Conservation (phyloP, 2,113 vertebrate genomes). For the Thamnaconus septentrionalis region DNA sequence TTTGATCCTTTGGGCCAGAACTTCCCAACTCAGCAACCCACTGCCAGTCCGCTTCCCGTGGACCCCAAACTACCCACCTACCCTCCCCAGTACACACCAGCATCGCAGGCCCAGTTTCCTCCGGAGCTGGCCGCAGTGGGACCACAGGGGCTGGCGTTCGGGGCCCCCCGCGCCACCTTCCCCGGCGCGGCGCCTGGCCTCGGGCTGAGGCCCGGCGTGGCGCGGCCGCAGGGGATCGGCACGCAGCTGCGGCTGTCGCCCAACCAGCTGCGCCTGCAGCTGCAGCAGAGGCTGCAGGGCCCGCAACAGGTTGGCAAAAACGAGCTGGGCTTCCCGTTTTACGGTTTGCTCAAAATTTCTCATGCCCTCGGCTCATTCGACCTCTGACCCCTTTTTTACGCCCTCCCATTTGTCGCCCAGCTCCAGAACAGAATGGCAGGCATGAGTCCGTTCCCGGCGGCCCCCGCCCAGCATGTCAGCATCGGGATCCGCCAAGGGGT, state of each 20-base stretch:
- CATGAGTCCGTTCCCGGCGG: constrained; percentile 84
- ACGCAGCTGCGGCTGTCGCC: constrained; percentile 85
- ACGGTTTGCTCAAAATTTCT: too few species aligned
- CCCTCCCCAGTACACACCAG: constrained; percentile 81
- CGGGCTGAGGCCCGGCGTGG: constrained; percentile 77
- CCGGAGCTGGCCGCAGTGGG: constrained; percentile 70
- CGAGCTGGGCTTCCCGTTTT: neutral
- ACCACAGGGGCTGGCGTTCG: constrained; percentile 80
- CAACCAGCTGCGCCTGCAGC: constrained; percentile 89
- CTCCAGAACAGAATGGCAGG: constrained; percentile 86
- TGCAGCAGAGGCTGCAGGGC: constrained; percentile 90
- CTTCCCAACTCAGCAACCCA: constrained; percentile 77
- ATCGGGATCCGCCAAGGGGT: constrained; percentile 83
- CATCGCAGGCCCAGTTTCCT: constrained; percentile 79
- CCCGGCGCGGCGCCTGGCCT: constrained; percentile 76
- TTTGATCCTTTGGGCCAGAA: constrained; percentile 82
- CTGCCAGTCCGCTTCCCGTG: constrained; percentile 75
- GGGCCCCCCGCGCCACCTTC: constrained; percentile 79
- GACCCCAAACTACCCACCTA: constrained; percentile 84
- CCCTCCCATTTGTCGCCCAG: constrained; percentile 59
- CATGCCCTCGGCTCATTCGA: neutral
- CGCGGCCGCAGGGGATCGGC: constrained; percentile 77
- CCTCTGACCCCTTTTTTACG: neutral
- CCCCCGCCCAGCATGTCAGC: constrained; percentile 72
- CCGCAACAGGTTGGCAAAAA: constrained; percentile 84